Evolutionary conservation across 2,888 invertebrate genomes (phyloP).

Genomic region (Dysmachus trigonus): DNA sequence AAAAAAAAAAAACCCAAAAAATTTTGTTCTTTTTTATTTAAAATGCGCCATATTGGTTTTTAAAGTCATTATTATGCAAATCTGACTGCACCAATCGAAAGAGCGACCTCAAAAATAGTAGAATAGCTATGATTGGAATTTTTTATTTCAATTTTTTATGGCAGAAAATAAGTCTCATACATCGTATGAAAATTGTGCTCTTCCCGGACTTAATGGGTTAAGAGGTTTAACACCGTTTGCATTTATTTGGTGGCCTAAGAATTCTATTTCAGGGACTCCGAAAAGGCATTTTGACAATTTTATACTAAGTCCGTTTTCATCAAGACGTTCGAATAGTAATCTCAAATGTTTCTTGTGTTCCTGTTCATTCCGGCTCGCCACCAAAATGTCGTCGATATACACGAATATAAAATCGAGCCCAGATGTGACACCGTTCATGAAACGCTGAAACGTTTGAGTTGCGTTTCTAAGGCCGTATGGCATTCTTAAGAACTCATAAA

Average conservation of each 20-base stretch:
- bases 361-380: neutral
- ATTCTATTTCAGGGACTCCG: neutral
- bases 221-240: neutral
- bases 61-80: too few relatives aligned
- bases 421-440: neutral
- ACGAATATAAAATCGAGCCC: neutral
- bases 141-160: too few relatives aligned
- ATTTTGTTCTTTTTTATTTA: too few relatives aligned
- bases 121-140: too few relatives aligned
- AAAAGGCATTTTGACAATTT: neutral
- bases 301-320: neutral
- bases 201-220: too few relatives aligned
- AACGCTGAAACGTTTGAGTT: neutral
- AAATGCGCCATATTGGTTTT: too few relatives aligned
- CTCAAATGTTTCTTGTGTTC: neutral
- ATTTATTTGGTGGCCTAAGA: neutral
- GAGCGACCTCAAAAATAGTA: too few relatives aligned
- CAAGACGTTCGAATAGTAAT: neutral
- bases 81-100: too few relatives aligned
- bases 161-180: too few relatives aligned
- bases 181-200: too few relatives aligned
- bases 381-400: neutral
- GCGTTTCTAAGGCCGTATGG: neutral
- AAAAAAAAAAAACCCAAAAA: too few relatives aligned
- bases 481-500: too few relatives aligned